A percentile compares a stretch with the other conserved stretches of the same genome.
Evolutionary conservation across 37 sponge, comb jelly and placozoan genomes (phyloP).

Genomic region (Spongilla lacustris): DNA sequence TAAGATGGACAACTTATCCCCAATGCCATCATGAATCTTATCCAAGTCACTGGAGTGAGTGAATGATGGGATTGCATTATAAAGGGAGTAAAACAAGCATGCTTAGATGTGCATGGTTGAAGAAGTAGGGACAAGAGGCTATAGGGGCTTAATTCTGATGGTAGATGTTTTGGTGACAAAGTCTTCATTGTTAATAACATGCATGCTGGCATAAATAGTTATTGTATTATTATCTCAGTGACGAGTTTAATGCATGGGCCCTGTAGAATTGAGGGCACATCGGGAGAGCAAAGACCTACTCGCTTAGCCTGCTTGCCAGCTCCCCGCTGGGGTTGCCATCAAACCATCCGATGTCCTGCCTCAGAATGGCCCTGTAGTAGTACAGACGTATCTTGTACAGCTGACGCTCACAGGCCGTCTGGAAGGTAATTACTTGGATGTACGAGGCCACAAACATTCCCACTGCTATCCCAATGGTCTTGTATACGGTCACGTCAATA

Average conservation of each 20-base stretch:
- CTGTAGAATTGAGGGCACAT: too few species aligned
- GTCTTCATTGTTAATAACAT: too few species aligned
- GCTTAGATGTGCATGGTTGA: too few species aligned
- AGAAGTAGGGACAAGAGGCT: too few species aligned
- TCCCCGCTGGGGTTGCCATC: slow-evolving; percentile 81
- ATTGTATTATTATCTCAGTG: too few species aligned
- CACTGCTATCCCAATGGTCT: slow-evolving; percentile 27
- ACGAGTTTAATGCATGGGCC: too few species aligned
- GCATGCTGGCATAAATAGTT: too few species aligned
- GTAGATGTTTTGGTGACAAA: too few species aligned
- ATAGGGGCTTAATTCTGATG: too few species aligned
- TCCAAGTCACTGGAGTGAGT: slow-evolving; percentile 56
- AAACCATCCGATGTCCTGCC: slow-evolving; percentile 91
- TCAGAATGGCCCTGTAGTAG: slow-evolving; percentile 65
- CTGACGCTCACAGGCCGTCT: slow-evolving; percentile 69
- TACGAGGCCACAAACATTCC: slow-evolving; percentile 38
- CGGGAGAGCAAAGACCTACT: slow-evolving; percentile 28
- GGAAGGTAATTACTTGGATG: slow-evolving; percentile 64
- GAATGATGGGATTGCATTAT: not conserved
- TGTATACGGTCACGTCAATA: not conserved
- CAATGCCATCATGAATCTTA: slow-evolving; percentile 79
- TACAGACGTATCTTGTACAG: slow-evolving; percentile 63
- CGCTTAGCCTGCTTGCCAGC: slow-evolving; percentile 61
- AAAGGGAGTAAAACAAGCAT: too few species aligned
- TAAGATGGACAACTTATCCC: slow-evolving; percentile 62